Evolutionary conservation across 1,140 invertebrate species (phyloP).

Genomic region (Bilobella aurantiaca): DNA sequence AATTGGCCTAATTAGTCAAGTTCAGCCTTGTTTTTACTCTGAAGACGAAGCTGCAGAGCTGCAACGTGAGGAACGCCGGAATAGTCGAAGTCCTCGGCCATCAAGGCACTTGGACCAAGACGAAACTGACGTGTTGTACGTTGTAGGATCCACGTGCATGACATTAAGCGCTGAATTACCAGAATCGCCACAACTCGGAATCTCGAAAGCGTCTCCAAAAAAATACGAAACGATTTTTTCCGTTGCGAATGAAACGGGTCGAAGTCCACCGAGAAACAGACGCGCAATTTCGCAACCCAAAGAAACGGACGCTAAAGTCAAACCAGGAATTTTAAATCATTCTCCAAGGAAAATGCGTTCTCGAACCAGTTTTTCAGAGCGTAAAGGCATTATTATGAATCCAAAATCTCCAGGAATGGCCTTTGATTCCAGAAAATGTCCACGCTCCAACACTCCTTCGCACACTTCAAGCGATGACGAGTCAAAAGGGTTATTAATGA

Average conservation of each 20-base stretch:
- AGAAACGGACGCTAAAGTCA: neutral
- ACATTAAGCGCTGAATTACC: slow-evolving; percentile 30
- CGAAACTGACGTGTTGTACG: slow-evolving; percentile 33
- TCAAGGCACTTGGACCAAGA: slow-evolving; percentile 15
- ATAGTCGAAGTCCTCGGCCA: neutral
- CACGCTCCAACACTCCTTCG: slow-evolving; percentile 5
- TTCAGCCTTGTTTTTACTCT: neutral
- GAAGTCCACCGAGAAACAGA: slow-evolving; percentile 2
- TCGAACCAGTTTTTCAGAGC: neutral
- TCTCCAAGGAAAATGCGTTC: slow-evolving; percentile 18
- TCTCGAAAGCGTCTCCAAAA: neutral
- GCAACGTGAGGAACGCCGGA: neutral
- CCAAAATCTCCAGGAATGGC: slow-evolving; percentile 9
- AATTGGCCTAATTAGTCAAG: neutral
- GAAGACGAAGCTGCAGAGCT: slow-evolving; percentile 8
- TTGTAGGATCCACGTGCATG: slow-evolving; percentile 19
- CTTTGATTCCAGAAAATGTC: slow-evolving; percentile 16
- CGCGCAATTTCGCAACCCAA: neutral
- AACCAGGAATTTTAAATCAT: neutral
- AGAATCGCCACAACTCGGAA: slow-evolving; percentile 23
- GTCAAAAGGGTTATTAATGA: slow-evolving; percentile 27
- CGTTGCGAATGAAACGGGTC: slow-evolving; percentile 15
- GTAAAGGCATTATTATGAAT: slow-evolving; percentile 1
- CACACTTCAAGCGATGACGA: slow-evolving; percentile 34
- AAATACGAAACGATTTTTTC: slow-evolving; percentile 11